phyloP scores from a whole-genome alignment of 2,888 invertebrate species.

The Tinea pellionella region DNA sequence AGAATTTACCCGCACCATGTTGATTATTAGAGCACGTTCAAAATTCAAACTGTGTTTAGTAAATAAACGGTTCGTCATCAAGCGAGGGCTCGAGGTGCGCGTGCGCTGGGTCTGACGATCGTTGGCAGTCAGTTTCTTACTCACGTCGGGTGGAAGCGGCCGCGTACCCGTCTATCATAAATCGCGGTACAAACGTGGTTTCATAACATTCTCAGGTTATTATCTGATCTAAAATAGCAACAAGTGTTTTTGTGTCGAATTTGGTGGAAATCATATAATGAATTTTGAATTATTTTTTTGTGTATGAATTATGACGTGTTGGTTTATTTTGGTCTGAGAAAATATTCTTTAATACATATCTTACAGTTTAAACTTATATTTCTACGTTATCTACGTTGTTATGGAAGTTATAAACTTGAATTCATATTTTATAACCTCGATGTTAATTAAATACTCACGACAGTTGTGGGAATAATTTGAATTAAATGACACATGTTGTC shows the following conservation, averaged over 20 bases:
- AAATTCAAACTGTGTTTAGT: constrained; percentile 60
- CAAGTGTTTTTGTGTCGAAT: background rate
- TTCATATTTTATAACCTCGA: background rate
- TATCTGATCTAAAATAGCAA: background rate
- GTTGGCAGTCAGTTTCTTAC: constrained; percentile 42
- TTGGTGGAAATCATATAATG: background rate
- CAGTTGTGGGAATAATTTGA: background rate
- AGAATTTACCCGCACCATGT: constrained; percentile 32
- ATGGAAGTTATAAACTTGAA: background rate
- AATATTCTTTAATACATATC: too few relatives aligned
- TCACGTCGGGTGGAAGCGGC: constrained; percentile 55
- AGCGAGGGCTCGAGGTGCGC: constrained; percentile 38
- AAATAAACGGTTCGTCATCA: constrained; percentile 55
- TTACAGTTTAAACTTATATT: background rate
- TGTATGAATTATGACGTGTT: constrained; percentile 30
- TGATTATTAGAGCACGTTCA: constrained; percentile 57
- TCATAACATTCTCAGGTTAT: constrained; percentile 9
- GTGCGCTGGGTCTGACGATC: constrained; percentile 32
- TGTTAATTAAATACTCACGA: constrained; percentile 4
- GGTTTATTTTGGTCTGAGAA: constrained; percentile 39
- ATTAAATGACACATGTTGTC: constrained; percentile 1
- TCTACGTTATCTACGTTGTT: background rate
- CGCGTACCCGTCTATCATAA: constrained; percentile 36
- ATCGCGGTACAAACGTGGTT: constrained; percentile 20
- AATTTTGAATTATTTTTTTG: background rate